Base-by-base conservation (phyloP, 2,797 vertebrate genomes). In the Spinus pinus region DNA sequence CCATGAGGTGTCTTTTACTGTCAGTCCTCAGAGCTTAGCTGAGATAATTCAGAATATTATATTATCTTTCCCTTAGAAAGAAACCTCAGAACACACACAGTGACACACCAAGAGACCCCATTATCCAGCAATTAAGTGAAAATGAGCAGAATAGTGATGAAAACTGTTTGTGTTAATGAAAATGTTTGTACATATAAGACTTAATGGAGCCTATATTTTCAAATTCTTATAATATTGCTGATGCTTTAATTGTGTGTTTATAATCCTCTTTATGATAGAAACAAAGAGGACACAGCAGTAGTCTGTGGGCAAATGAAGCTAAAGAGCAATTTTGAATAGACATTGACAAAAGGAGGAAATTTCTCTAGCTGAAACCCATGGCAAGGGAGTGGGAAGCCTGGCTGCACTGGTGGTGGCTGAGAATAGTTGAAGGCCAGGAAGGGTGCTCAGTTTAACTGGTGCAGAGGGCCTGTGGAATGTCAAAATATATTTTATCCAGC, bases 151-250 rank as follows among this genome's bases (percentile, higher is more conserved):
- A 95, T 77, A 91, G n/a, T 74, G 82, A 81, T 71, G 33, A 94
- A 96, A 79, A 74, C 78, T 84, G 41, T 86, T 96, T 94, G 75
- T 70, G 69, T 89, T 96, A 94, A 94, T 84, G 79, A 93, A 96
- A 95, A 78, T 84, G 73, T 90, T 95, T 88, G 60, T 83, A 88
- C 74, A 71, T 71, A 25, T 44, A 86, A 88, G 92, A 86, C 62
- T 84, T 95, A 95, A 94, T 92, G 85, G 69, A 90, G 37, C 83
- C 70, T 78, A 2, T 81, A 82, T 91, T 73, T 93, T 93, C 69
- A 90, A 83, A 78, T 90, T 86, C 73, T 85, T 94, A 47, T 39
- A 66, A 74, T 93, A 90, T 79, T 82, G 67, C 70, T 77, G 39
- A 56, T 82, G 56, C 12, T 87, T 90, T 93, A 85, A 82, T 86